phyloP scores from a whole-genome alignment of 2,113 vertebrate genomes.

The Caloenas nicobarica region DNA sequence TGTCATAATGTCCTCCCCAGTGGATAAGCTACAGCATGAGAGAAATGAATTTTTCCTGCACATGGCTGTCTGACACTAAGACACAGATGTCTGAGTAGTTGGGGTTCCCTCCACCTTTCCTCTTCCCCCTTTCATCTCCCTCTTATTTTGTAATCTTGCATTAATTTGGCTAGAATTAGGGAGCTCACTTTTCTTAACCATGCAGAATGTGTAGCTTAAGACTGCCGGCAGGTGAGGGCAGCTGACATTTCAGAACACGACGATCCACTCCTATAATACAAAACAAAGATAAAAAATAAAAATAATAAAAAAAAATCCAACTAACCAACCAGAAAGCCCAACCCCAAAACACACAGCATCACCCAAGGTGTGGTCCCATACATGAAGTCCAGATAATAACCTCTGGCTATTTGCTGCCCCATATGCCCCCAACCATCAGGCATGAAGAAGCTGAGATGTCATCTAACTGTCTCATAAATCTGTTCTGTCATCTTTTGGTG shows the following conservation, averaged over 20 bases:
- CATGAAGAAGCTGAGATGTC: not conserved
- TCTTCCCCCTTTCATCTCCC: not conserved
- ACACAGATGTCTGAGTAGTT: not conserved
- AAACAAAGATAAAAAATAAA: not conserved
- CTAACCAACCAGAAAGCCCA: not conserved
- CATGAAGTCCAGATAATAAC: not conserved
- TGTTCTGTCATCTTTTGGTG: not conserved
- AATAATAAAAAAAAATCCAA: not conserved
- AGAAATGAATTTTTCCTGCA: not conserved
- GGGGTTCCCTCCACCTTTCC: not conserved
- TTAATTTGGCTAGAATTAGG: not conserved
- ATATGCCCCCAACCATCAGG: not conserved
- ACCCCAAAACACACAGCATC: not conserved
- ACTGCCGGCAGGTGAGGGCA: not conserved
- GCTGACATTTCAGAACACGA: not conserved
- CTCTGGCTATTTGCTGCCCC: not conserved
- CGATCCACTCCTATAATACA: not conserved
- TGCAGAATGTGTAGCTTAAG: not conserved
- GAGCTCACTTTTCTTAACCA: not conserved
- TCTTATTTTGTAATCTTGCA: not conserved
- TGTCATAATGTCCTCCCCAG: not conserved
- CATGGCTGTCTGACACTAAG: not conserved
- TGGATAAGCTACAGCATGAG: not conserved
- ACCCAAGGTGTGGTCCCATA: not conserved
- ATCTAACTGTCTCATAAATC: not conserved